Conservation (phyloP, 2,888 invertebrate genomes). For the Macrosiphum euphorbiae region DNA sequence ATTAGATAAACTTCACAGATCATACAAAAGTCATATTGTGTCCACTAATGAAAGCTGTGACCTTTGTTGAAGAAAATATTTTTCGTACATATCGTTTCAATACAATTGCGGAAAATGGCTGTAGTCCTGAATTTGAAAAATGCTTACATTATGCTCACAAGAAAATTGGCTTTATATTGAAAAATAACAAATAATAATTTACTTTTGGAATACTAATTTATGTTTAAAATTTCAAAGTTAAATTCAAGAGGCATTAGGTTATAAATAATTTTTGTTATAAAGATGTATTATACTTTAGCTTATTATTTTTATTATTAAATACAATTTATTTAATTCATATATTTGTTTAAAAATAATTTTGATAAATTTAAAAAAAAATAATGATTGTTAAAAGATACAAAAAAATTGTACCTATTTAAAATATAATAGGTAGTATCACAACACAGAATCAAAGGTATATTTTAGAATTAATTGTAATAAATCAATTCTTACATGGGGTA, state of each 20-base stretch:
- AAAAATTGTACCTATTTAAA: background rate
- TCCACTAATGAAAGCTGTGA: constrained; percentile 96
- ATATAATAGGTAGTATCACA: background rate
- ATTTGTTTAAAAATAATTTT: background rate
- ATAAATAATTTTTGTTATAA: background rate
- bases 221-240: background rate
- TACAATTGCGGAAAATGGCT: constrained; percentile 86
- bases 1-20: constrained; percentile 96
- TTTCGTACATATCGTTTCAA: constrained; percentile 93
- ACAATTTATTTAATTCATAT: background rate
- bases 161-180: constrained; percentile 73
- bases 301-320: background rate
- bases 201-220: background rate
- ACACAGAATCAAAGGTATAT: background rate
- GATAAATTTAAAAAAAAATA: background rate
- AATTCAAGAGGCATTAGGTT: background rate
- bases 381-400: background rate
- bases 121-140: constrained; percentile 82
- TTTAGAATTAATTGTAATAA: background rate
- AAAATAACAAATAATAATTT: background rate
- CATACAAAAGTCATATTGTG: constrained; percentile 99
- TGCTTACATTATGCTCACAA: constrained; percentile 90
- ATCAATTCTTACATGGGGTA: background rate
- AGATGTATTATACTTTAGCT: background rate
- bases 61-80: constrained; percentile 94